A percentile compares a stretch with the other conserved stretches of the same genome.
These are phyloP conservation scores for Gerris buenoi DNA, from an alignment of 1,140 invertebrate species.

Conservation along the genomic window DNA sequence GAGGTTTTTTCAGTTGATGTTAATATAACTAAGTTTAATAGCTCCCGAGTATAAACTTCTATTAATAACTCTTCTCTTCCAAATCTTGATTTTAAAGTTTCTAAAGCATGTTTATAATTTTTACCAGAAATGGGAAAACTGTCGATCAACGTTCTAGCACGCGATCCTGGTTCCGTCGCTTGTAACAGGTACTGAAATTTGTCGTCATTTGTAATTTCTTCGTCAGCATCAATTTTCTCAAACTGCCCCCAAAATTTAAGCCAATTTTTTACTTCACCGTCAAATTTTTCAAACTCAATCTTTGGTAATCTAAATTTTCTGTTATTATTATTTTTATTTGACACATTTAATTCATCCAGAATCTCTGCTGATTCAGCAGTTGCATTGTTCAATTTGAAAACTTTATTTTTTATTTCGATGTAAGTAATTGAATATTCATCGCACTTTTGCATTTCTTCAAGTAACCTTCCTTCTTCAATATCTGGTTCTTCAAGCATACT, in stretches of 20 bases:
- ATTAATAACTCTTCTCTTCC: background rate
- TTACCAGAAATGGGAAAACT: background rate
- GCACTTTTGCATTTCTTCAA: no score
- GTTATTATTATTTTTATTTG: background rate
- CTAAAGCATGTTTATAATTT: background rate
- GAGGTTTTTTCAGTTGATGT: background rate
- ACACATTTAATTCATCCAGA: no score
- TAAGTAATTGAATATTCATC: no score
- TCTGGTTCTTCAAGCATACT: no score
- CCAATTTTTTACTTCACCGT: background rate
- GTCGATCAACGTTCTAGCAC: background rate
- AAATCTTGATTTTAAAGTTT: background rate
- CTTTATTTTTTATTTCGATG: no score
- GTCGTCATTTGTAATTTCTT: background rate
- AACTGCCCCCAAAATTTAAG: slow-evolving; percentile 3
- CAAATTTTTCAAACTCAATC: background rate
- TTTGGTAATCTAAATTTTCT: background rate
- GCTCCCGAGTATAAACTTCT: background rate
- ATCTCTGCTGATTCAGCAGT: no score
- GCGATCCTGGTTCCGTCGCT: background rate
- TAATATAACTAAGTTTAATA: background rate
- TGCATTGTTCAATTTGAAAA: no score
- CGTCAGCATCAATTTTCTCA: background rate
- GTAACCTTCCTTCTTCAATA: no score
- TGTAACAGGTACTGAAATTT: background rate